These are phyloP conservation scores for Macaria liturata DNA, from an alignment of 2,888 invertebrate species.

Conservation along the genomic window DNA sequence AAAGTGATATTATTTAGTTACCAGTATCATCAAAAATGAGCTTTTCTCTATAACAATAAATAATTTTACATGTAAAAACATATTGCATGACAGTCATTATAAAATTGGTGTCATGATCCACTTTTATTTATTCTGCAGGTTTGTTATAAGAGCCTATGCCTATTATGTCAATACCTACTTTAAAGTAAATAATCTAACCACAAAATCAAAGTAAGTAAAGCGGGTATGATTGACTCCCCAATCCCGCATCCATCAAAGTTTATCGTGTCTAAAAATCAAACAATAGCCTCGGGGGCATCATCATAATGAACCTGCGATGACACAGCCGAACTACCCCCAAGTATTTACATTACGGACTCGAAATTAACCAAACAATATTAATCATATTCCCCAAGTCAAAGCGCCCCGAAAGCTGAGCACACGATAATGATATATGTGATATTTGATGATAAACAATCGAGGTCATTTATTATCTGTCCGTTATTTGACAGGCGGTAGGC, in stretches of 20 bases:
- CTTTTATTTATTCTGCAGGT: no score
- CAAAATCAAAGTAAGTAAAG: not conserved
- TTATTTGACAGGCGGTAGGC: conserved; percentile 87
- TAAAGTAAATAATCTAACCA: not conserved
- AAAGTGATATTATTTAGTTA: no score
- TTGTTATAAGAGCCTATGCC: no score
- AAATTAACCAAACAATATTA: conserved; percentile 83
- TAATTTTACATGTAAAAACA: no score
- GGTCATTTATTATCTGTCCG: conserved; percentile 87
- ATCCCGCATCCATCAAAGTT: conserved; percentile 39
- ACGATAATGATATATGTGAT: conserved; percentile 83
- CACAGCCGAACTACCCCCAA: conserved; percentile 68
- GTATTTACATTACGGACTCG: conserved; percentile 72
- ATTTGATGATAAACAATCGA: conserved; percentile 85
- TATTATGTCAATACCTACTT: not conserved
- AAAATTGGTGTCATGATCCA: no score
- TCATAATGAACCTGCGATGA: conserved; percentile 69
- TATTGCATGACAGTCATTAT: no score
- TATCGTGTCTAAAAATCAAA: conserved; percentile 45
- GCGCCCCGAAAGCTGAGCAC: conserved; percentile 72
- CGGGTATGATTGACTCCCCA: conserved; percentile 34
- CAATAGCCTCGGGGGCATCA: conserved; percentile 46
- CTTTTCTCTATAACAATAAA: no score
- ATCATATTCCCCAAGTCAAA: conserved; percentile 70
- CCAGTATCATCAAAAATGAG: no score